phyloP scores from a whole-genome alignment of 2,797 vertebrate genomes.

The Gouania willdenowi region DNA sequence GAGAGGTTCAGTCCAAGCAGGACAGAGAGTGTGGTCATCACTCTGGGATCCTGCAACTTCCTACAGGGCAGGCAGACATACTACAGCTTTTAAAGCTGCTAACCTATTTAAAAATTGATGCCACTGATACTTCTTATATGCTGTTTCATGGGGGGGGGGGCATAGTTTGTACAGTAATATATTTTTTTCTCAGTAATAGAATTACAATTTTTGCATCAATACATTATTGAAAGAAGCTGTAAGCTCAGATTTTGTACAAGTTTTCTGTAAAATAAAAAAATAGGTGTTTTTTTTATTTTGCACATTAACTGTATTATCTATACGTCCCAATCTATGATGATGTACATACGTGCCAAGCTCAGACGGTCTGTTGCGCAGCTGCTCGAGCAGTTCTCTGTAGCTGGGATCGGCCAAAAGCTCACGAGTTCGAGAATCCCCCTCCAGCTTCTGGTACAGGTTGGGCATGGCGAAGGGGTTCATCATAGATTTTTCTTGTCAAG shows the following conservation, averaged over 20 bases:
- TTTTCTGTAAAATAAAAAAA: too few relatives aligned
- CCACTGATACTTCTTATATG: too few relatives aligned
- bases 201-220: too few relatives aligned
- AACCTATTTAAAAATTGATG: background rate
- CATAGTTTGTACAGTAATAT: too few relatives aligned
- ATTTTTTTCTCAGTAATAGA: too few relatives aligned
- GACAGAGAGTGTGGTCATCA: slow-evolving; percentile 93
- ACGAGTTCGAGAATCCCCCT: slow-evolving; percentile 83
- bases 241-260: too few relatives aligned
- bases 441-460: slow-evolving; percentile 87
- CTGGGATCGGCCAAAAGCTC: slow-evolving; percentile 82
- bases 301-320: too few relatives aligned
- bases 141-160: too few relatives aligned
- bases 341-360: slow-evolving; percentile 84
- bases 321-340: too few relatives aligned
- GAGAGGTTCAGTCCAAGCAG: slow-evolving; percentile 88
- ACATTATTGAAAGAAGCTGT: too few relatives aligned
- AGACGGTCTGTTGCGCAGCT: slow-evolving; percentile 83
- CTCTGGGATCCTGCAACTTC: slow-evolving; percentile 87
- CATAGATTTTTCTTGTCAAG: slow-evolving; percentile 81
- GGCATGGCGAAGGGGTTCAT: slow-evolving; percentile 93
- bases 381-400: slow-evolving; percentile 86
- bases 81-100: background rate
- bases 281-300: too few relatives aligned
- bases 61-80: slow-evolving; percentile 48